Percentiles rank a stretch among this genome's conserved stretches.
phyloP scores from a whole-genome alignment of 37 sponge, comb jelly and placozoan genomes.

The Chondrilla cf. caribensis region DNA sequence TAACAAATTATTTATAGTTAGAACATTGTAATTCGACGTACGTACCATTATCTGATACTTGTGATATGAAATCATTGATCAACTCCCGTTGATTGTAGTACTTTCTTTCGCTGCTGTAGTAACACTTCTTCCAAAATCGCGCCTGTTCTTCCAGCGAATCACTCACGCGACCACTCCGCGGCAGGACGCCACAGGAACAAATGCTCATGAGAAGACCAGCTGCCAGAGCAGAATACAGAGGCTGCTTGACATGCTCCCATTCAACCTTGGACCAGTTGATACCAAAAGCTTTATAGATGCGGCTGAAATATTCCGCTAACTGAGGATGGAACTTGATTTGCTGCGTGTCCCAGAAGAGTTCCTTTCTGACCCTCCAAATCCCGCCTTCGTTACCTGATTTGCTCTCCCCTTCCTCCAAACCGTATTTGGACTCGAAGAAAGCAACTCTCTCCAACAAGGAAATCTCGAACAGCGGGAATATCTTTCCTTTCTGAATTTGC shows the following conservation, averaged over 20 bases:
- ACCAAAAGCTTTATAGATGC: not conserved
- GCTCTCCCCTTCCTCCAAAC: too few relatives aligned
- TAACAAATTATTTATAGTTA: too few relatives aligned
- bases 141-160: not conserved
- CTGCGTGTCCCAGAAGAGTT: not conserved
- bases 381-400: not conserved
- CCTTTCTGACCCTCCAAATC: not conserved
- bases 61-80: too few relatives aligned
- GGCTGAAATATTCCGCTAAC: not conserved
- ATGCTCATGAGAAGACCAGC: conserved; percentile 6
- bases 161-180: not conserved
- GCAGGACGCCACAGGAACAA: not conserved
- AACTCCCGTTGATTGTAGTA: too few relatives aligned
- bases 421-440: not conserved
- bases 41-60: too few relatives aligned
- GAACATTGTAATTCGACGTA: too few relatives aligned
- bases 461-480: not conserved
- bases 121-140: not conserved
- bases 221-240: not conserved
- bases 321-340: not conserved
- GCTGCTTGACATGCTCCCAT: not conserved
- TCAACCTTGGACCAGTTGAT: conserved; percentile 13
- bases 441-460: conserved; percentile 1
- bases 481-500: not conserved
- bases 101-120: not conserved